Conservation (phyloP, 2,888 invertebrate species). For the Carabus problematicus region DNA sequence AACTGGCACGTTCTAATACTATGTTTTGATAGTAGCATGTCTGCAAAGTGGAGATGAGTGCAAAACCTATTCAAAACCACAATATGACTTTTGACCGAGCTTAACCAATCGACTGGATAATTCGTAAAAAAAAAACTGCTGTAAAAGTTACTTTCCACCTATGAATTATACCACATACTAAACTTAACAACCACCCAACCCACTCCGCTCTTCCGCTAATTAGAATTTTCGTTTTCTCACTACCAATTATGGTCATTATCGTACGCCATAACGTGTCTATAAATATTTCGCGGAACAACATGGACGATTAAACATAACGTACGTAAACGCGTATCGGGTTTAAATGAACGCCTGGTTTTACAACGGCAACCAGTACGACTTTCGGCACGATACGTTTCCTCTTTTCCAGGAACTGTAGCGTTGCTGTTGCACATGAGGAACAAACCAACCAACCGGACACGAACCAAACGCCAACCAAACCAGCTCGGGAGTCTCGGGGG, state of each 20-base stretch:
- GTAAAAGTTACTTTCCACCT: no score
- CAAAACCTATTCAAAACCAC: no score
- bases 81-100: no score
- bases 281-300: conserved; percentile 33
- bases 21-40: no score
- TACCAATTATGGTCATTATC: conserved; percentile 31
- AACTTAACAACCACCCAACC: no score
- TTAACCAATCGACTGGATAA: no score
- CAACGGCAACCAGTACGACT: conserved; percentile 4
- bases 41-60: no score
- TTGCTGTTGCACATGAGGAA: neutral
- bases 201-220: no score
- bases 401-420: conserved; percentile 34
- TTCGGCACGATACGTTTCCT: conserved; percentile 40
- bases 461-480: conserved; percentile 27
- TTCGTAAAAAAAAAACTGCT: no score
- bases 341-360: neutral
- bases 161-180: no score
- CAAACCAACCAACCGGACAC: conserved; percentile 23
- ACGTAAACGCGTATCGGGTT: conserved; percentile 6
- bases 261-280: conserved; percentile 33
- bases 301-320: conserved; percentile 3
- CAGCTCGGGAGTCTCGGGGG: conserved; percentile 18
- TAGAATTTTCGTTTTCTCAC: conserved; percentile 38
- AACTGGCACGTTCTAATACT: no score